A percentile compares a stretch with the other conserved stretches of the same genome.
Evolutionary conservation across 2,113 vertebrate species (phyloP).

Genomic region (Nicator chloris): DNA sequence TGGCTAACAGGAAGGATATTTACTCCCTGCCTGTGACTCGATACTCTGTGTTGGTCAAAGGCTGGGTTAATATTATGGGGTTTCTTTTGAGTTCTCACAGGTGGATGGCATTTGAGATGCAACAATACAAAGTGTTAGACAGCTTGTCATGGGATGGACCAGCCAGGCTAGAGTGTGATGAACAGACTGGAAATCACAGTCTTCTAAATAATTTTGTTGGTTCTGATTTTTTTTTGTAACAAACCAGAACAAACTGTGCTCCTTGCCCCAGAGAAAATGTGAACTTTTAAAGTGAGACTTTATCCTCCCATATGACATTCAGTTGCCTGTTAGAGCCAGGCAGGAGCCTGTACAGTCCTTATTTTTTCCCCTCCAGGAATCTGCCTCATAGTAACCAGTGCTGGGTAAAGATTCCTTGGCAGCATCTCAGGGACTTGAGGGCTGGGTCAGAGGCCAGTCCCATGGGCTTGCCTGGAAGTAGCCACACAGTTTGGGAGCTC

Average conservation of each 20-base stretch:
- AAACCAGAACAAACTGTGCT: conserved; percentile 12
- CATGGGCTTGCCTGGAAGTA: neutral
- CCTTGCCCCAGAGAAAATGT: neutral
- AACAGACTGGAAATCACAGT: neutral
- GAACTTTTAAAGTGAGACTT: neutral
- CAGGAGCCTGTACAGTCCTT: neutral
- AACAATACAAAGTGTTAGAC: neutral
- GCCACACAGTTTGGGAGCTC: neutral
- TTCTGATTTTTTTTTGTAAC: neutral
- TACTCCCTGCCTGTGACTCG: neutral
- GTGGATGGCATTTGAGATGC: neutral
- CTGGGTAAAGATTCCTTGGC: neutral
- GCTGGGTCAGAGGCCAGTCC: neutral
- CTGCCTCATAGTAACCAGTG: neutral
- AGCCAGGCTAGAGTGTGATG: neutral
- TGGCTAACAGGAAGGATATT: neutral
- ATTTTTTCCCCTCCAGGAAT: neutral
- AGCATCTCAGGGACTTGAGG: neutral
- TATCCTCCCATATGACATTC: neutral
- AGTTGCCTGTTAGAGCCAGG: neutral
- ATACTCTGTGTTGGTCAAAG: neutral
- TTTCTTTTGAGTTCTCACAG: neutral
- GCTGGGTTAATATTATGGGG: neutral
- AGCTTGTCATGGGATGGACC: neutral
- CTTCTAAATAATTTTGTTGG: neutral